Evolutionary conservation across 1,140 invertebrate genomes (phyloP).

Genomic region (Drosophila kepulauana): DNA sequence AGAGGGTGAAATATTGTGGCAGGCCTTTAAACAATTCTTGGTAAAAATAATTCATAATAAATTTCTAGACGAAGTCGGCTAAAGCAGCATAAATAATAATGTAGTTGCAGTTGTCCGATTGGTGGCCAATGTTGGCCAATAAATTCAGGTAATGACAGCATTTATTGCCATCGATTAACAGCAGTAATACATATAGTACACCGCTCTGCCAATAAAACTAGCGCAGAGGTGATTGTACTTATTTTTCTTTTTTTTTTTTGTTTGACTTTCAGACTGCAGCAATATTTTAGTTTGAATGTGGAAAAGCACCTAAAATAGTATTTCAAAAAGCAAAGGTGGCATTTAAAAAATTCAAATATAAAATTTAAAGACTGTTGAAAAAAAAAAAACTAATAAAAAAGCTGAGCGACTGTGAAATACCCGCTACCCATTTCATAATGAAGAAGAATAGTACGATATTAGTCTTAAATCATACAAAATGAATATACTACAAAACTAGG

Average conservation of each 20-base stretch:
- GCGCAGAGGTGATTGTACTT: not conserved
- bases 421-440: no score
- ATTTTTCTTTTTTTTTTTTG: not conserved
- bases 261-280: not conserved
- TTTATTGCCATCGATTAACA: slow-evolving; percentile 6
- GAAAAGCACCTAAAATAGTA: no score
- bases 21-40: slow-evolving; percentile 9
- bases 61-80: slow-evolving; percentile 2
- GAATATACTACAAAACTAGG: no score
- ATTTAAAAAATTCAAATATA: no score
- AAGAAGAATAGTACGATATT: no score
- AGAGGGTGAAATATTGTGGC: slow-evolving; percentile 4
- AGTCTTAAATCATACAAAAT: no score
- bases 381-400: no score
- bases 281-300: no score
- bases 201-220: not conserved
- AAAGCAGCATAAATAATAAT: slow-evolving; percentile 7
- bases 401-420: no score
- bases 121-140: not conserved
- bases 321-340: no score
- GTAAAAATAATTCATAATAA: slow-evolving; percentile 14
- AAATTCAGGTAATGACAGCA: slow-evolving; percentile 16
- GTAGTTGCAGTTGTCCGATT: not conserved
- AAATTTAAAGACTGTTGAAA: no score
- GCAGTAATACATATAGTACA: not conserved